Evolutionary conservation across 2,888 invertebrate genomes (phyloP).

Genomic region (Drosophila peninsularis): DNA sequence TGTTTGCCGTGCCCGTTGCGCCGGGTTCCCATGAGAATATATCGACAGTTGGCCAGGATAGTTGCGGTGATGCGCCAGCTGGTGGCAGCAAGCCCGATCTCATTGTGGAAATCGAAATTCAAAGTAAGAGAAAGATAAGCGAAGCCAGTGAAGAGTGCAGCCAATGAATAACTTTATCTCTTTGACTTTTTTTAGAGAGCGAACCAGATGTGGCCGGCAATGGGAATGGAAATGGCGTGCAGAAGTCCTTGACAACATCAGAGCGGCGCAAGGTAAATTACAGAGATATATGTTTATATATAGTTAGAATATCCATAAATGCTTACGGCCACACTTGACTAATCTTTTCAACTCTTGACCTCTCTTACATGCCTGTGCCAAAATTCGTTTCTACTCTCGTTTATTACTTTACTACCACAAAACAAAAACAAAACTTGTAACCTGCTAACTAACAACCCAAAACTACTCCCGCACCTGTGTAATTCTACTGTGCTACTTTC

Average conservation of each 20-base stretch:
- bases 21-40: slow-evolving; percentile 86
- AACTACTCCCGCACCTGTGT: slow-evolving; percentile 27
- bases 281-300: background rate
- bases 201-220: slow-evolving; percentile 41
- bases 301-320: background rate
- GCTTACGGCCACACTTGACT: slow-evolving; percentile 28
- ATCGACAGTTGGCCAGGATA: slow-evolving; percentile 65
- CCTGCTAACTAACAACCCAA: slow-evolving; percentile 58
- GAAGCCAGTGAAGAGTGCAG: background rate
- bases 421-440: slow-evolving; percentile 5
- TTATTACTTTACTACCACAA: slow-evolving; percentile 14
- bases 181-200: slow-evolving; percentile 44
- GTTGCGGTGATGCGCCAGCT: slow-evolving; percentile 36
- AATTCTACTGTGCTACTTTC: slow-evolving; percentile 30
- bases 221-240: slow-evolving; percentile 86
- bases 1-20: slow-evolving; percentile 91
- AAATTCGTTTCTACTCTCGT: slow-evolving; percentile 51
- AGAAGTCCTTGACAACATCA: slow-evolving; percentile 91
- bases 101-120: slow-evolving; percentile 85
- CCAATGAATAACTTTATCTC: background rate
- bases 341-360: slow-evolving; percentile 44
- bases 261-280: slow-evolving; percentile 89
- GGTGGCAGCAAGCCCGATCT: slow-evolving; percentile 77
- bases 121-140: slow-evolving; percentile 86
- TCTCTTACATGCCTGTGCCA: slow-evolving; percentile 71